A percentile compares a stretch with the other conserved stretches of the same genome.
Evolutionary conservation across 2,888 invertebrate genomes (phyloP).

Genomic region (Eristalis tenax): DNA sequence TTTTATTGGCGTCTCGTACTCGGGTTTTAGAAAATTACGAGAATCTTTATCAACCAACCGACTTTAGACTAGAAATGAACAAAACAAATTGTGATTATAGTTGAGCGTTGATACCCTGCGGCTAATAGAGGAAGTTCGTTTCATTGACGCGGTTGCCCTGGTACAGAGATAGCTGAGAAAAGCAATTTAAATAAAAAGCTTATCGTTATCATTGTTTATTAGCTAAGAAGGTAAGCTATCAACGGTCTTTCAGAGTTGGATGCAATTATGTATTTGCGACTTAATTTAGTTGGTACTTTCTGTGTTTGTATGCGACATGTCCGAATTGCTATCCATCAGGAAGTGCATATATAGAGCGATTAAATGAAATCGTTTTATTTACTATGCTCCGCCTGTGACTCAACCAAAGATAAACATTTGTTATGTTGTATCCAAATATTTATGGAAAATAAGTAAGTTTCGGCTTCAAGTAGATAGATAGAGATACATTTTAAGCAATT

Average conservation of each 20-base stretch:
- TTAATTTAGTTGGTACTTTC: not conserved
- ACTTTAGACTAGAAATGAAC: not conserved
- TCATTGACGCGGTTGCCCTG: not conserved
- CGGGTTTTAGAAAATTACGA: not conserved
- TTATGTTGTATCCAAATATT: not conserved
- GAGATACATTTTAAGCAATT: too few species aligned
- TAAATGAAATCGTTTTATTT: not conserved
- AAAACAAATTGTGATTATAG: not conserved
- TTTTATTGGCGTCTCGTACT: not conserved
- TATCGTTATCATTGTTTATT: not conserved
- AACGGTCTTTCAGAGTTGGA: not conserved
- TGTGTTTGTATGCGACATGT: not conserved
- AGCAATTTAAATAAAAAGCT: not conserved
- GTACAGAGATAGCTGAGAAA: not conserved
- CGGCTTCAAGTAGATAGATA: not conserved
- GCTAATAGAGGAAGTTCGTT: not conserved
- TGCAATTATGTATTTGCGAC: not conserved
- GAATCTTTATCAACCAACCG: not conserved
- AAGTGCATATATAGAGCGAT: not conserved
- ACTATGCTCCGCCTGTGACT: not conserved
- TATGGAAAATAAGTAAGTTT: not conserved
- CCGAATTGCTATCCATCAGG: not conserved
- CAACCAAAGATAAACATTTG: not conserved
- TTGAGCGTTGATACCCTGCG: not conserved
- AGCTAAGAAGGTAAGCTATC: not conserved